These are phyloP conservation scores for Drosophila barbarae DNA, from an alignment of 2,888 invertebrate genomes.

Conservation along the genomic window DNA sequence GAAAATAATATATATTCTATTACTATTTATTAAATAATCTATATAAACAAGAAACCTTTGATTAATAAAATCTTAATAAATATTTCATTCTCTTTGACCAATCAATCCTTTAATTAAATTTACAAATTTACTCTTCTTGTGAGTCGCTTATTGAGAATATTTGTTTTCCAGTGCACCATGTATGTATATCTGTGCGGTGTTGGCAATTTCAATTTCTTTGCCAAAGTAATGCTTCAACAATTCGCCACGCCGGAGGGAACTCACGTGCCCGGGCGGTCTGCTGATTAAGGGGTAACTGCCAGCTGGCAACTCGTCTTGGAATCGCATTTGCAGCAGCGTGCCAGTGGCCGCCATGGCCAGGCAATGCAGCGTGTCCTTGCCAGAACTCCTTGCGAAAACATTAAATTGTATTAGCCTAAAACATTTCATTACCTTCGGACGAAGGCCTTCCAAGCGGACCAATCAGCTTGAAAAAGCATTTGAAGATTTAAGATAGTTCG, in stretches of 20 bases:
- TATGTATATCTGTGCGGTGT: slow-evolving; percentile 6
- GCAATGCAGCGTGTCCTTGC: slow-evolving; percentile 45
- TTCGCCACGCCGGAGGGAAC: slow-evolving; percentile 36
- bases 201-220: slow-evolving; percentile 45
- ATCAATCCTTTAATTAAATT: too few relatives aligned
- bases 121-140: too few relatives aligned
- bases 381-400: slow-evolving; percentile 35
- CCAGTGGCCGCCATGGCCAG: slow-evolving; percentile 3
- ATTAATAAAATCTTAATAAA: neutral
- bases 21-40: neutral
- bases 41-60: neutral
- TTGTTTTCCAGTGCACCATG: neutral
- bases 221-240: slow-evolving; percentile 47
- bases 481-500: slow-evolving; percentile 48
- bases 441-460: slow-evolving; percentile 40
- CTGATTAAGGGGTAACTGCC: slow-evolving; percentile 45
- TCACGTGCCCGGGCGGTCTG: slow-evolving; percentile 43
- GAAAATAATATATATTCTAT: neutral
- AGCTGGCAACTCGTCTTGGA: slow-evolving; percentile 48
- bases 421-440: slow-evolving; percentile 52
- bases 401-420: slow-evolving; percentile 67
- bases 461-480: slow-evolving; percentile 65
- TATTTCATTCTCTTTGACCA: neutral
- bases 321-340: slow-evolving; percentile 53
- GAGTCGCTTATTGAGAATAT: too few relatives aligned